Percentiles rank a stretch among this genome's conserved stretches.
phyloP scores from a whole-genome alignment of 2,797 vertebrate genomes.

The Periophthalmus magnuspinnatus region DNA sequence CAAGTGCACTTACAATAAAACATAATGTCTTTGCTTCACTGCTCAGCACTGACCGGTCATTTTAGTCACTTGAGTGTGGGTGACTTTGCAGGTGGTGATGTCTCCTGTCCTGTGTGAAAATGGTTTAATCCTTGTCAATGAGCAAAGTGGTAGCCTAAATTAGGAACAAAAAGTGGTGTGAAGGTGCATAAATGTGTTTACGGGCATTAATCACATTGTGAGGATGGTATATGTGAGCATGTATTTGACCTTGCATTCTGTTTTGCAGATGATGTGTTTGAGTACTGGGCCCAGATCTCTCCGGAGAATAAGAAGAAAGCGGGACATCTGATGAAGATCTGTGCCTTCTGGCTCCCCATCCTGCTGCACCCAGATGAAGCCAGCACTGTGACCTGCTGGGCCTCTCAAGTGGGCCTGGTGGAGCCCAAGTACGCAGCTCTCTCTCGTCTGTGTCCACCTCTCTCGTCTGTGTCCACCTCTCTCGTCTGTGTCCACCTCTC shows the following conservation, averaged over 20 bases:
- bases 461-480: not conserved
- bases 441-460: not conserved
- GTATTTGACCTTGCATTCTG: not conserved
- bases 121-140: too few species aligned
- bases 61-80: too few species aligned
- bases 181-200: too few species aligned
- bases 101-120: too few species aligned
- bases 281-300: slow-evolving; percentile 58
- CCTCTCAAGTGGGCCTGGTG: slow-evolving; percentile 60
- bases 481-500: not conserved
- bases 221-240: too few species aligned
- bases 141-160: too few species aligned
- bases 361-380: slow-evolving; percentile 56
- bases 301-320: slow-evolving; percentile 21
- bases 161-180: too few species aligned
- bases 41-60: too few species aligned
- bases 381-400: slow-evolving; percentile 48
- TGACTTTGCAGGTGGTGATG: too few species aligned
- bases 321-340: slow-evolving; percentile 61
- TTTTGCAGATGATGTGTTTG: slow-evolving; percentile 34
- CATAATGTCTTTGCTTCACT: too few species aligned
- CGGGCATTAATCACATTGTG: too few species aligned
- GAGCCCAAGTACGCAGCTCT: slow-evolving; percentile 56
- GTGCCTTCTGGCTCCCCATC: slow-evolving; percentile 73
- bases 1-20: too few species aligned